A percentile compares a stretch with the other conserved stretches of the same genome.
Evolutionary conservation across 2,888 invertebrate species (phyloP).

Genomic region (Hoplodrina blanda): DNA sequence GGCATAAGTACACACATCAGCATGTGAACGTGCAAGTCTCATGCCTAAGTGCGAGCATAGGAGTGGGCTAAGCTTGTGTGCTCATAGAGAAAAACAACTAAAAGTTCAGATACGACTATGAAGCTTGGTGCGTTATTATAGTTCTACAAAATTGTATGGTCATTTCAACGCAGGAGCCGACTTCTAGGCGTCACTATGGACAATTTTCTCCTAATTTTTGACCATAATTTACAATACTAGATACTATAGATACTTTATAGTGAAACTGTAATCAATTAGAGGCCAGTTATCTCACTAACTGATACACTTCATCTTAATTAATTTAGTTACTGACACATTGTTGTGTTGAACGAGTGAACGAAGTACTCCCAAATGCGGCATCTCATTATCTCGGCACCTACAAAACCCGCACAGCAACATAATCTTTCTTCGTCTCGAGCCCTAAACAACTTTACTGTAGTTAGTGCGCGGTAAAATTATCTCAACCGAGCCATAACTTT

Average conservation of each 20-base stretch:
- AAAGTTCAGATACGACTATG: conserved; percentile 1
- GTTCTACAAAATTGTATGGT: background rate
- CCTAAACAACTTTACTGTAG: conserved; percentile 46
- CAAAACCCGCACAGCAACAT: conserved; percentile 38
- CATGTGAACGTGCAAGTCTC: background rate
- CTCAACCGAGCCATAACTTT: conserved; percentile 44
- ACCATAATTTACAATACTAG: background rate
- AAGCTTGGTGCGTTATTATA: background rate
- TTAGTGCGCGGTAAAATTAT: conserved; percentile 48
- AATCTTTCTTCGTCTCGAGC: conserved; percentile 47
- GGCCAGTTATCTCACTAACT: background rate
- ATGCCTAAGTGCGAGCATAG: background rate
- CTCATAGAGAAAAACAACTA: background rate
- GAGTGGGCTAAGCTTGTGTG: background rate
- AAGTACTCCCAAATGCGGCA: conserved; percentile 21
- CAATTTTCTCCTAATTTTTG: background rate
- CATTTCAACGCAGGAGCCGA: background rate
- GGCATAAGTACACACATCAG: conserved; percentile 6
- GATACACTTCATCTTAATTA: conserved; percentile 14
- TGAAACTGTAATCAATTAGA: conserved; percentile 6
- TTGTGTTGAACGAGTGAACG: conserved; percentile 1
- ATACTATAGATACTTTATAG: background rate
- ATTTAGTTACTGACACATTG: conserved; percentile 24
- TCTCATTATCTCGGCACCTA: conserved; percentile 33
- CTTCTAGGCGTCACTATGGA: background rate